Evolutionary conservation across 1,140 invertebrate species (phyloP).

Genomic region (Bombus consobrinus): DNA sequence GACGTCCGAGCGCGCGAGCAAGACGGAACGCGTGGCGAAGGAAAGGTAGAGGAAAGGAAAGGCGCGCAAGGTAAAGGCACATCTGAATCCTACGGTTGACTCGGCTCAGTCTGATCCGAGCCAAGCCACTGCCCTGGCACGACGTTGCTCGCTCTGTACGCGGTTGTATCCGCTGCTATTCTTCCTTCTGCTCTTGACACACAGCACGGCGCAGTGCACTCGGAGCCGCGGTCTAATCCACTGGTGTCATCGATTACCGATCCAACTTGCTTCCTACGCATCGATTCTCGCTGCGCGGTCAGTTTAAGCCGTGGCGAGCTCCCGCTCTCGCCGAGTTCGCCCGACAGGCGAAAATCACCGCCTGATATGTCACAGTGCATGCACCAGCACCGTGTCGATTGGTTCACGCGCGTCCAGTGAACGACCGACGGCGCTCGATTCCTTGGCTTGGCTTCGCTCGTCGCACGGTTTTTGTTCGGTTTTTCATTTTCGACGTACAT

Average conservation of each 20-base stretch:
- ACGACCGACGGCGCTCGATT: neutral
- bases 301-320: constrained; percentile 31
- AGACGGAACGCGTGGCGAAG: constrained; percentile 42
- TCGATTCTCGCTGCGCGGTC: constrained; percentile 41
- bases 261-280: constrained; percentile 43
- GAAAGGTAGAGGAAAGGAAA: constrained; percentile 46
- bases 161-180: neutral
- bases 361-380: constrained; percentile 54
- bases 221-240: constrained; percentile 16
- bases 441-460: no score
- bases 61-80: constrained; percentile 70
- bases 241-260: constrained; percentile 49
- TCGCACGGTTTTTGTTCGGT: neutral
- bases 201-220: constrained; percentile 5
- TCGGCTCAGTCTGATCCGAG: constrained; percentile 77
- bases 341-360: constrained; percentile 25
- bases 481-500: neutral
- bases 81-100: constrained; percentile 74
- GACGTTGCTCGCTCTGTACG: constrained; percentile 32
- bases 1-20: constrained; percentile 53
- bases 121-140: constrained; percentile 72
- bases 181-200: constrained; percentile 26
- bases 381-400: constrained; percentile 23
- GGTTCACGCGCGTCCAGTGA: constrained; percentile 37
- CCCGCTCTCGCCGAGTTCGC: constrained; percentile 16